Base-by-base conservation (phyloP, 1,140 invertebrate genomes). In the Laodelphax striatellus region DNA sequence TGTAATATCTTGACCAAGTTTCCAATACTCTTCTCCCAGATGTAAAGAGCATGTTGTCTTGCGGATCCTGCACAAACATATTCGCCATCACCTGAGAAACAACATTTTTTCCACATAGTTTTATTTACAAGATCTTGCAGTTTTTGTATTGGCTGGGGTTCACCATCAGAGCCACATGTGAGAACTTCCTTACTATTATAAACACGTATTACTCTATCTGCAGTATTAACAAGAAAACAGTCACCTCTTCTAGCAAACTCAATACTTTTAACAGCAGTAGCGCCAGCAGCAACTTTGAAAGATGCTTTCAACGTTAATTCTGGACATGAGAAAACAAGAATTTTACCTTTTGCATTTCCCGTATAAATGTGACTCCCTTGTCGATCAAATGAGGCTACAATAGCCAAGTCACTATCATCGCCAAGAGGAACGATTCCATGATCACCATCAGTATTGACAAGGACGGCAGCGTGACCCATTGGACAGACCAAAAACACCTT, bases 61-160 rank as follows among this genome's bases (percentile, higher is more conserved):
- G 95, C 92, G 16, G 95, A 98, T 2, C 96, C 97, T 53, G 96
- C 97, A 74, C 96, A 98, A 60, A 99, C 94, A 73, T 97, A 99
- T 76, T 99, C 95, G 0, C 95, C 94, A 77, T 99, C 96, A 4
- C 95, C 95, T 14, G 96, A 99, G 73, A 98, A 98, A 71, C 94
- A 97, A 72, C 97, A 98, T 72, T 97, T 98, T 73, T 98, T 98
- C 97, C 97, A 99, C 72, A 94, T 92, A 2, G 94, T 98, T 77
- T 97, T 97, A 73, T 98, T 98, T 5, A 99, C 95, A 66, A 98
- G 83, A 82, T 99, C 97, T 75, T 98, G 95, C 9, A 98, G 72
- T 74, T 98, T 98, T 74, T 98, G 95, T 72, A 95, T 91, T 0
- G 96, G 94, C 71, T 98, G 95, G 22, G 93, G 90, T 70, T 94